Evolutionary conservation across 2,113 vertebrate species (phyloP), one percentile per base, ranked within the genome.

Genomic region (Deroptyus accipitrinus): DNA sequence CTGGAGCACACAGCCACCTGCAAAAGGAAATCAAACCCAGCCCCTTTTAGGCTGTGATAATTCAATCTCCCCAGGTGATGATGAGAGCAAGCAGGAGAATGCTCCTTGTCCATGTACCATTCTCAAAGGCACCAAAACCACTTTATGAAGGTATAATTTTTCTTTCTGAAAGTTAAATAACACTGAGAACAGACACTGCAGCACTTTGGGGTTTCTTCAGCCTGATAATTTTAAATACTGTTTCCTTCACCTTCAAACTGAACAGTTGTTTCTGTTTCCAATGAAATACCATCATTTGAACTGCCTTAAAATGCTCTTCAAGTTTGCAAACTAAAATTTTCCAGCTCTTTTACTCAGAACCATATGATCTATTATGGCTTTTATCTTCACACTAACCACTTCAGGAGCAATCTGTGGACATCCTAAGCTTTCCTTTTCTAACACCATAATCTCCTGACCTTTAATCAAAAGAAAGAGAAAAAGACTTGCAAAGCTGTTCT

Each of bases 381-480:
- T 96, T 88, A 86, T 87, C 57, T 90, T 92, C 55, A 31, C 30
- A 41, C 57, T 79, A 85, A 89, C 78, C n/a, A 22, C 55, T 75
- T 72, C 90, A 86, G 78, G 48, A 90, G 30, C 62, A 83, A 86
- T 88, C 73, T 82, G 27, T 24, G 67, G 63, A 30, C 90, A 77
- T 62, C 63, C 69, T 94, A 90, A 92, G 89, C 74, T 70, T 77
- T 86, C 24, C 54, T 39, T 57, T 89, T 81, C 74, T 92, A 94
- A 90, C 52, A 73, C 61, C 54, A 85, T 90, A 96, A 96, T 96
- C 93, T 86, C 52, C 57, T 77, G 62, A 86, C 86, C 70, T 82
- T 85, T 81, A 92, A 94, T 95, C 6, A 82, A 69, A 75, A 80
- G 37, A 68, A 61, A 46, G 1, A 66, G 10, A 19, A 9, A 42